Conservation (phyloP, 2,888 invertebrate genomes). For the Volucella inflata region DNA sequence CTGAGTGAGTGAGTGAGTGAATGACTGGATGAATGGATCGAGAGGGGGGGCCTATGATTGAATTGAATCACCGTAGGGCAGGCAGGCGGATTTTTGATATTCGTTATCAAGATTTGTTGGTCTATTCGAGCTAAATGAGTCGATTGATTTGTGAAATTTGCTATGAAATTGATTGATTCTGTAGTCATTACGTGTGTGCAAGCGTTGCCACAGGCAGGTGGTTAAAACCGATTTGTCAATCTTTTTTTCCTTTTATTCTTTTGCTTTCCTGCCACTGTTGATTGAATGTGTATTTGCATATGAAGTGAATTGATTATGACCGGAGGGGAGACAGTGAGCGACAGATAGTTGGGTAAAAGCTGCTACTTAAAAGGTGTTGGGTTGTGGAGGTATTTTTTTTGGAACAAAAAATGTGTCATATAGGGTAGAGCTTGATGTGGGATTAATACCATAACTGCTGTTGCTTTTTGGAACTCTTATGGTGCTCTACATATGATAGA, state of each 20-base stretch:
- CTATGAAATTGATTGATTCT: constrained; percentile 70
- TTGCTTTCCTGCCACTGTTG: constrained; percentile 15
- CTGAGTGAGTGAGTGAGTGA: constrained; percentile 22
- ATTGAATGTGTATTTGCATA: constrained; percentile 67
- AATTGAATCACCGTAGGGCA: constrained; percentile 55
- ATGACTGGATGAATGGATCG: too few species aligned
- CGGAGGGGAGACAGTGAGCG: constrained; percentile 10
- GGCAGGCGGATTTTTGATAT: constrained; percentile 42
- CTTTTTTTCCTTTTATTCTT: background rate
- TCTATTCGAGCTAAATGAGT: constrained; percentile 63
- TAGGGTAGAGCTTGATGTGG: too few species aligned
- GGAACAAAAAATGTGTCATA: background rate
- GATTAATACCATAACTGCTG: too few species aligned
- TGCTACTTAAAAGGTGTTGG: constrained; percentile 20
- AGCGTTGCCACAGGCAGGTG: constrained; percentile 44
- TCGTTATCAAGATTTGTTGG: constrained; percentile 65
- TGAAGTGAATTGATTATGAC: constrained; percentile 56
- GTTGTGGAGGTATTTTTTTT: background rate
- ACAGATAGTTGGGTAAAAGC: constrained; percentile 22
- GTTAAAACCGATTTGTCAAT: constrained; percentile 41
- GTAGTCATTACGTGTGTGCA: constrained; percentile 20
- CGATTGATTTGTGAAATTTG: constrained; percentile 70
- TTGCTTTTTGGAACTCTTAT: too few species aligned
- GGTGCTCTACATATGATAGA: too few species aligned
- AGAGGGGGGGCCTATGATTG: background rate